Evolutionary conservation across 2,888 invertebrate species (phyloP), one percentile per base, ranked within the genome.

Genomic region (Lithophane ornitopus): DNA sequence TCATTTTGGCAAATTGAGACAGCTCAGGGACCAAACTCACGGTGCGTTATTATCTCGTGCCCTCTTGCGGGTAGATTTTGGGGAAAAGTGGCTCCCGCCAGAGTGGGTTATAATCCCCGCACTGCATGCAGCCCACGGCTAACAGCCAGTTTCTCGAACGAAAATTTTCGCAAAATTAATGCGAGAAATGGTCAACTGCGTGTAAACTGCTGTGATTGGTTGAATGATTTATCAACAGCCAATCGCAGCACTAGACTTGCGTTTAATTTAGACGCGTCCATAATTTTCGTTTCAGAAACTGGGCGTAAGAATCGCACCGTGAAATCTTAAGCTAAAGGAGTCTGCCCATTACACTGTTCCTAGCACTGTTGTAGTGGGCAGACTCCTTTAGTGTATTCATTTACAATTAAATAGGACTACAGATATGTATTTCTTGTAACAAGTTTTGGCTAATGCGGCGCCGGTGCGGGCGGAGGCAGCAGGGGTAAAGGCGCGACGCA

Each of bases 401-500:
- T 49, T 54, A 44, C 8, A 71, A 79, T 22, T 63, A 74, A 59
- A 65, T 54, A 52, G 14, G 34, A 44, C 74, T 74, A 80, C 54
- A 80, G 75, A 70, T 70, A 76, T 68, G 77, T 68, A 22, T 68
- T 71, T 69, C 3, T 41, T 19, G 12, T n/a, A 19, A 1, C 7
- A 49, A 68, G 52, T 74, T 39, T 59, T 39, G 76, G 87, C 91
- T 95, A 96, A 88, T 95, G 96, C 0, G 95, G 95, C 89, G 96
- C 92, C 7, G 96, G 91, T 56, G 96, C 93, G 56, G 95, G 91
- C 14, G 94, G 93, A 52, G 94, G 95, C 77, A 96, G 90, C 70
- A 96, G 84, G 2, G 96, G 94, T 59, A 96, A 86, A 7, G 96
- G 96, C 1, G 94, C 95, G 28, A 96, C 94, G 80, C 96, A 96